Percentiles rank a stretch among this genome's conserved stretches.
Evolutionary conservation across 2,888 invertebrate genomes (phyloP).

Genomic region (Glaucopsyche alexis): DNA sequence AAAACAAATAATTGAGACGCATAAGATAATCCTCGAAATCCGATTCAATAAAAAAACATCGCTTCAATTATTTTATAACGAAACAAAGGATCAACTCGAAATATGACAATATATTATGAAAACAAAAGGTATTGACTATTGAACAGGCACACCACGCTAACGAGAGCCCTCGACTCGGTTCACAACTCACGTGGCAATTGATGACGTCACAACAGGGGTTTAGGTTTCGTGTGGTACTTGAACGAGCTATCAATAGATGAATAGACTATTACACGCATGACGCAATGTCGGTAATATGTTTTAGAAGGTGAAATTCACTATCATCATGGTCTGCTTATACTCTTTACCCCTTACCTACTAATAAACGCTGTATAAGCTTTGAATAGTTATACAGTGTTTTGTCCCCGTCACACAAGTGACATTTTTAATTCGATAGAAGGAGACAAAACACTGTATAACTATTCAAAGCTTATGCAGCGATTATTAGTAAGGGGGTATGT

Average conservation of each 20-base stretch:
- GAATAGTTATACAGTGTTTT: too few relatives aligned
- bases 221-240: not conserved
- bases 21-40: not conserved
- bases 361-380: too few relatives aligned
- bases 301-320: not conserved
- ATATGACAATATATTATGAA: not conserved
- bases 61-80: conserved; percentile 8
- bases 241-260: not conserved
- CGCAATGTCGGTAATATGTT: not conserved
- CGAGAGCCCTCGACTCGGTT: not conserved
- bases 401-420: too few relatives aligned
- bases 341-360: too few relatives aligned
- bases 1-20: conserved; percentile 4
- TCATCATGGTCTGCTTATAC: not conserved
- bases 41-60: not conserved
- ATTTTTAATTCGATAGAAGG: too few relatives aligned
- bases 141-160: not conserved
- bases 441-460: too few relatives aligned
- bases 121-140: conserved; percentile 2
- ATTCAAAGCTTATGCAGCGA: too few relatives aligned
- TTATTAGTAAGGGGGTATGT: too few relatives aligned
- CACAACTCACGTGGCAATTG: not conserved
- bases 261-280: not conserved
- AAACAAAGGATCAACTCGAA: conserved; percentile 16
- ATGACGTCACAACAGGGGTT: not conserved